phyloP scores from a whole-genome alignment of 2,113 vertebrate species.

The Arothron firmamentum region DNA sequence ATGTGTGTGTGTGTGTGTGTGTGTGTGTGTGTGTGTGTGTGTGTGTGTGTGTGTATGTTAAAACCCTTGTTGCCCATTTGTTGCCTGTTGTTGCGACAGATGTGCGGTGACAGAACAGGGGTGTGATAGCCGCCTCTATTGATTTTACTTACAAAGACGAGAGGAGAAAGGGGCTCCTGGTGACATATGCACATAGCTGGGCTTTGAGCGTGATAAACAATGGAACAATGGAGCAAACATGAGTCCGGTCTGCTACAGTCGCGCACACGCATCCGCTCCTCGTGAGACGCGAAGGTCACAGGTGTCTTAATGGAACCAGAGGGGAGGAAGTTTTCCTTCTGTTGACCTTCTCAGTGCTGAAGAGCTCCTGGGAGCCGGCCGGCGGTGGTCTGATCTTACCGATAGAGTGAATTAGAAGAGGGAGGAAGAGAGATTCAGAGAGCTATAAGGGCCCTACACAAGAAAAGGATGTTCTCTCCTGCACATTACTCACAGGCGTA shows the following conservation, averaged over 20 bases:
- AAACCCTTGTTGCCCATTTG: conserved; percentile 63
- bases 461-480: conserved; percentile 49
- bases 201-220: conserved; percentile 58
- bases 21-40: conserved; percentile 10
- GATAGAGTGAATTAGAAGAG: conserved; percentile 55
- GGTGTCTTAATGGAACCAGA: conserved; percentile 51
- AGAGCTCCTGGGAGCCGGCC: conserved; percentile 54
- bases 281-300: conserved; percentile 46
- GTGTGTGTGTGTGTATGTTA: conserved; percentile 15
- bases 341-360: conserved; percentile 64
- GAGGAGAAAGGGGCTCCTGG: conserved; percentile 32
- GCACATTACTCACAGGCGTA: conserved; percentile 21
- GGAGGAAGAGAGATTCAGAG: conserved; percentile 51
- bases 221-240: conserved; percentile 40
- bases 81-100: conserved; percentile 60
- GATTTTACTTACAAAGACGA: conserved; percentile 66
- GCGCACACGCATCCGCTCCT: conserved; percentile 5
- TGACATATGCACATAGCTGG: conserved; percentile 10
- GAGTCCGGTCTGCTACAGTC: conserved; percentile 29
- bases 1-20: conserved; percentile 12
- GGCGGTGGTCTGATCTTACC: conserved; percentile 47
- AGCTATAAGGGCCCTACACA: conserved; percentile 55
- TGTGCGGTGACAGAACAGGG: conserved; percentile 58
- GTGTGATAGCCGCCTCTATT: conserved; percentile 61
- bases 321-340: conserved; percentile 60